phyloP scores from a whole-genome alignment of 2,113 vertebrate genomes.

The Microtus pennsylvanicus region DNA sequence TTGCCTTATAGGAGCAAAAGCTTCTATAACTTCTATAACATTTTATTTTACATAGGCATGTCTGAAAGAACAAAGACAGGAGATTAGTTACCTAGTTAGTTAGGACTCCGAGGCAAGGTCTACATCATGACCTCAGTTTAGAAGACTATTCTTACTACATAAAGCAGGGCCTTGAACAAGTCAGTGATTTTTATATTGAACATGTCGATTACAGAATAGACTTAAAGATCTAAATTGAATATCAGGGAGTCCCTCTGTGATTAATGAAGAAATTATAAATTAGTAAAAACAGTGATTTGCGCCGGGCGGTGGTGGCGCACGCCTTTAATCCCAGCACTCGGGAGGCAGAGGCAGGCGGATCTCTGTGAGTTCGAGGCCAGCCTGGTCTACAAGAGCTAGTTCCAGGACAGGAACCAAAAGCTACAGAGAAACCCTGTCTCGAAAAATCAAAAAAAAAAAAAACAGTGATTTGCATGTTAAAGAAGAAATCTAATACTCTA shows the following conservation, averaged over 20 bases:
- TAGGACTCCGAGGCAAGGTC: slow-evolving; percentile 18
- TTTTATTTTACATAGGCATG: slow-evolving; percentile 19
- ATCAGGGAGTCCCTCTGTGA: not conserved
- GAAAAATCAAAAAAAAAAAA: no score
- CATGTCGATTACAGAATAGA: slow-evolving; percentile 44
- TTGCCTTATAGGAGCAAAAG: slow-evolving; percentile 17
- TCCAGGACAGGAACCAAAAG: no score
- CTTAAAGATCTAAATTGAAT: slow-evolving; percentile 15
- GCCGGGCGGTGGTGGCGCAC: no score
- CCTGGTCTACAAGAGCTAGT: no score
- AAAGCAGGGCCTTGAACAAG: not conserved
- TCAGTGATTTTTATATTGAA: slow-evolving; percentile 26
- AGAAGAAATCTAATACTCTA: not conserved
- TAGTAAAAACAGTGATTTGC: not conserved
- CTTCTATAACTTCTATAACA: not conserved
- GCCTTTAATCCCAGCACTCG: no score
- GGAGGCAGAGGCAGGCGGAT: no score
- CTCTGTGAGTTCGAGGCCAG: no score
- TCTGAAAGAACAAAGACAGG: not conserved
- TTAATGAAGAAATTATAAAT: not conserved
- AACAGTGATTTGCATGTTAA: slow-evolving; percentile 36
- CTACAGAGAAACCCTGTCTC: no score
- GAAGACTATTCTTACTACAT: not conserved
- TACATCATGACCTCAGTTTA: not conserved
- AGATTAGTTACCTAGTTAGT: not conserved